A percentile compares a stretch with the other conserved stretches of the same genome.
These are phyloP conservation scores for Hydriomena furcata DNA, from an alignment of 2,888 invertebrate species.

Conservation along the genomic window DNA sequence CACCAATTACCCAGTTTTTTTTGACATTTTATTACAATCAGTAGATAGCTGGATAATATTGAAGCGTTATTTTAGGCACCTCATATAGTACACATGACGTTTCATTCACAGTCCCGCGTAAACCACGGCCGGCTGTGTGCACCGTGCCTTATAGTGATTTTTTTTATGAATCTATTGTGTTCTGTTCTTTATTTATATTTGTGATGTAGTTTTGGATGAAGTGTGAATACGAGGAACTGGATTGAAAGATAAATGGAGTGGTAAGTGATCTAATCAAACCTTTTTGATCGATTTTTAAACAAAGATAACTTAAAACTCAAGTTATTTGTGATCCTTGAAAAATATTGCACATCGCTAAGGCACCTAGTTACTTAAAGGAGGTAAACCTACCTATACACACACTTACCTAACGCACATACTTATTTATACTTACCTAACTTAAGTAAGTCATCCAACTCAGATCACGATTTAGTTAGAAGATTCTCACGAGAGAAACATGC, in stretches of 20 bases:
- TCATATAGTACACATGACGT: slow-evolving; percentile 27
- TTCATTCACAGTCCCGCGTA: slow-evolving; percentile 31
- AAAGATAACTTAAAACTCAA: no score
- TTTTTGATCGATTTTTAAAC: no score
- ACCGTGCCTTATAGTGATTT: slow-evolving; percentile 3
- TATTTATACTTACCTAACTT: no score
- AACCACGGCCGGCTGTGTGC: slow-evolving; percentile 19
- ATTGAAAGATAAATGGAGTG: slow-evolving; percentile 18
- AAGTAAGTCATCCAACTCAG: no score
- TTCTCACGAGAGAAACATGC: no score
- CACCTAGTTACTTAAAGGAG: no score
- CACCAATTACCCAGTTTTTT: slow-evolving; percentile 4
- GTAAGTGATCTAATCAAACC: slow-evolving; percentile 14
- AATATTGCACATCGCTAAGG: no score
- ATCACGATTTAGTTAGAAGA: no score
- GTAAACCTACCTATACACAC: no score
- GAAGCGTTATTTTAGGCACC: slow-evolving; percentile 32
- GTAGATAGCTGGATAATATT: no score
- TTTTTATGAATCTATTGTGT: background rate
- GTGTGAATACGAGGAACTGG: background rate
- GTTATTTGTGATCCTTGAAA: no score
- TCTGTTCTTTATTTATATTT: slow-evolving; percentile 6
- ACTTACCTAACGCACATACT: no score
- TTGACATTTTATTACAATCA: slow-evolving; percentile 1
- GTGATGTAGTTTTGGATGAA: slow-evolving; percentile 18